Evolutionary conservation across 2,113 vertebrate species (phyloP).

Genomic region (Campylorhamphus procurvoides): DNA sequence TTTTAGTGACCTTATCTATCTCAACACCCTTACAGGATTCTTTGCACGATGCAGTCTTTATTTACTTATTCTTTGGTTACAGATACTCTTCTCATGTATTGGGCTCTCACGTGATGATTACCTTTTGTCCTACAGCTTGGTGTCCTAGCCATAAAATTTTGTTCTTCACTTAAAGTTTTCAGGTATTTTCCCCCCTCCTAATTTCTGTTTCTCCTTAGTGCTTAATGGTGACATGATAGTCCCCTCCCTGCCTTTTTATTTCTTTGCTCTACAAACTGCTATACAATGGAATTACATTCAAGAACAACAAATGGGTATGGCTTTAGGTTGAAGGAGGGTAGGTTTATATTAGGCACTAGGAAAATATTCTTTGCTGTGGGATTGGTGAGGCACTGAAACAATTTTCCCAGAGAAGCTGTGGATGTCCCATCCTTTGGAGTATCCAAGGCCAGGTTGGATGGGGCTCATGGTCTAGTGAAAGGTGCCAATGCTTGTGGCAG

Average conservation of each 20-base stretch:
- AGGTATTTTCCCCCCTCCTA: not conserved
- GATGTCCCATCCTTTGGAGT: not conserved
- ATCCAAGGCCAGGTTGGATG: not conserved
- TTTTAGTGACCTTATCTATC: not conserved
- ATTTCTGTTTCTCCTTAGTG: not conserved
- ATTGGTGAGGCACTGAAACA: not conserved
- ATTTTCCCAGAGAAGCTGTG: not conserved
- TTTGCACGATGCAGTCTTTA: not conserved
- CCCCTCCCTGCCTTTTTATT: not conserved
- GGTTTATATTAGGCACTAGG: not conserved
- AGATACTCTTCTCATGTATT: not conserved
- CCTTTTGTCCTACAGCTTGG: not conserved
- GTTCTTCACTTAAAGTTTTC: not conserved
- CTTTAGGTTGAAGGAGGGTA: not conserved
- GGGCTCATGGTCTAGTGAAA: not conserved
- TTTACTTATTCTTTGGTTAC: not conserved
- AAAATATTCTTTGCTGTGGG: not conserved
- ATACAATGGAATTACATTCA: not conserved
- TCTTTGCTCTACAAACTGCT: not conserved
- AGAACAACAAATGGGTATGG: not conserved
- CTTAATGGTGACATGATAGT: not conserved
- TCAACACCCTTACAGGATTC: not conserved
- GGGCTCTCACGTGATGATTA: not conserved
- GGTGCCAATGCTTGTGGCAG: not conserved
- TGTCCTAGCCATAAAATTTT: not conserved